phyloP scores from a whole-genome alignment of 2,888 invertebrate species.

The Tenthredo amoena region DNA sequence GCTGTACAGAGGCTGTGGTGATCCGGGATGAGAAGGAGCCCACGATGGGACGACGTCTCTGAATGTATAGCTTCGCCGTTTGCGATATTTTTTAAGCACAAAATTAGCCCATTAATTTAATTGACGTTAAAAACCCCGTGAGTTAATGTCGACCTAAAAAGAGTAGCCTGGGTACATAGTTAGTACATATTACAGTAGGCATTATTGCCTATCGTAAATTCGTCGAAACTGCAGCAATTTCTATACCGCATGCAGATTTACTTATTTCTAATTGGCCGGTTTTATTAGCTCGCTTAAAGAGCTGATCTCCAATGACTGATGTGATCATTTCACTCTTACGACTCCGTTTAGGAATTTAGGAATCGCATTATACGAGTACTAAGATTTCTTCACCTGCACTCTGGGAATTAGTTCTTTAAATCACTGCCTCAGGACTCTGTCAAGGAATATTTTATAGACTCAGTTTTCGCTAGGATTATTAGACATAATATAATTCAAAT shows the following conservation, averaged over 20 bases:
- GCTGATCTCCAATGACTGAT: neutral
- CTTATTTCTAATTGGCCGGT: neutral
- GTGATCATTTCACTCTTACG: neutral
- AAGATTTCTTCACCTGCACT: neutral
- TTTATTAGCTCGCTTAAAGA: neutral
- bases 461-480: too few species aligned
- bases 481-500: too few species aligned
- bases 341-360: neutral
- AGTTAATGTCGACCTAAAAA: neutral
- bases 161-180: neutral
- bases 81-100: neutral
- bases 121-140: neutral
- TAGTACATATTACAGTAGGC: neutral
- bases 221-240: neutral
- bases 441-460: too few species aligned
- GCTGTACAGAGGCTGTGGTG: neutral
- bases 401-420: too few species aligned
- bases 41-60: neutral
- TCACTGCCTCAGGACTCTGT: too few species aligned
- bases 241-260: slow-evolving; percentile 11
- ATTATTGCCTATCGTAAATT: neutral
- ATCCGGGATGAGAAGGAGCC: neutral
- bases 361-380: neutral
- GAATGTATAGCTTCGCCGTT: neutral
- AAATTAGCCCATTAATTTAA: neutral